These are phyloP conservation scores for Globia sparganii DNA, from an alignment of 2,888 invertebrate genomes.

Conservation along the genomic window DNA sequence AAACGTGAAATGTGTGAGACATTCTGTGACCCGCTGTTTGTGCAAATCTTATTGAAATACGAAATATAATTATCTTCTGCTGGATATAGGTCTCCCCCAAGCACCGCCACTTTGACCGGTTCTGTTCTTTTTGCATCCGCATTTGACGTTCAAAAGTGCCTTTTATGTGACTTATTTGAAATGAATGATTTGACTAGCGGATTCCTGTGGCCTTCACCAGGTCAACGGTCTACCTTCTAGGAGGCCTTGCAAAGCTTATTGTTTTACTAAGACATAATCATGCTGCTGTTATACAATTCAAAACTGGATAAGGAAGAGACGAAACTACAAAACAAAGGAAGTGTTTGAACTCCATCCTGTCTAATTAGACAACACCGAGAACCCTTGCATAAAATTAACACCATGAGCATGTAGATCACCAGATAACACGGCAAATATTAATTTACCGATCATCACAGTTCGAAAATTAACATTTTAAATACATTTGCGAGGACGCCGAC, in stretches of 20 bases:
- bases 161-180: not conserved
- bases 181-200: not conserved
- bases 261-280: not conserved
- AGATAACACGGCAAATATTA: conserved; percentile 61
- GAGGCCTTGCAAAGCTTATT: not conserved
- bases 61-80: too few species aligned
- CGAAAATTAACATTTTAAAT: conserved; percentile 68
- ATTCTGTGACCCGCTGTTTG: not conserved
- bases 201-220: not conserved
- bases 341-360: conserved; percentile 15
- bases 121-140: too few species aligned
- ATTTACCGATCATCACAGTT: conserved; percentile 52
- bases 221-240: not conserved
- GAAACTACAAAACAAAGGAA: conserved; percentile 28
- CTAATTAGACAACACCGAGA: conserved; percentile 14
- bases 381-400: conserved; percentile 53
- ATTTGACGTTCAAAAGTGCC: too few species aligned
- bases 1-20: not conserved
- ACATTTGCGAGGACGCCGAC: conserved; percentile 52
- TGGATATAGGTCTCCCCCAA: too few species aligned
- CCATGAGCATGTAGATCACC: conserved; percentile 45
- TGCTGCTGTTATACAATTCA: not conserved
- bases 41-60: too few species aligned
- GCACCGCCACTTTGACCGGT: too few species aligned
- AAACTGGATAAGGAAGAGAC: not conserved